These are phyloP conservation scores for Caenorhabditis sinica DNA, from an alignment of 2,888 invertebrate species.

Conservation along the genomic window DNA sequence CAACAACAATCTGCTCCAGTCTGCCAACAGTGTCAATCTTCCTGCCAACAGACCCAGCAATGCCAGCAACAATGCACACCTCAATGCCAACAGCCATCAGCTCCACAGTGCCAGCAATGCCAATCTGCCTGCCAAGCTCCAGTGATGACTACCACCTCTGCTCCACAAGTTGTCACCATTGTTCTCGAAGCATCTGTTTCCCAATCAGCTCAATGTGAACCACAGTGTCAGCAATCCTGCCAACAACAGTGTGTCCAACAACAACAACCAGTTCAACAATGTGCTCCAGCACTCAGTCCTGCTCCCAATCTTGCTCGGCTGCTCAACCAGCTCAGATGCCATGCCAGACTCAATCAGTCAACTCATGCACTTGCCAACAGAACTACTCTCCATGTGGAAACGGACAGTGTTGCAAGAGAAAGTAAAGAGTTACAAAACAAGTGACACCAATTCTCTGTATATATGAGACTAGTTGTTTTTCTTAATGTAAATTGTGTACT, in stretches of 20 bases:
- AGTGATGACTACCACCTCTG: conserved; percentile 43
- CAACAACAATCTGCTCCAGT: conserved; percentile 50
- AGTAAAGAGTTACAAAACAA: conserved; percentile 34
- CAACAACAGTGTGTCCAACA: conserved; percentile 71
- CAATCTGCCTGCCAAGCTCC: conserved; percentile 58
- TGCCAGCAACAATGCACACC: conserved; percentile 58
- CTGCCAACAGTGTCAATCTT: conserved; percentile 51
- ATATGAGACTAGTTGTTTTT: conserved; percentile 37
- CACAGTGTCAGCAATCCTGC: conserved; percentile 71
- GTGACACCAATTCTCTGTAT: conserved; percentile 39
- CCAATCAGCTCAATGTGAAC: conserved; percentile 67
- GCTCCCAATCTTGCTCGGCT: conserved; percentile 58
- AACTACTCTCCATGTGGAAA: conserved; percentile 71
- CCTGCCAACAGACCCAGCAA: conserved; percentile 49
- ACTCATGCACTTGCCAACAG: conserved; percentile 62
- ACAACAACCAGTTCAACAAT: conserved; percentile 70
- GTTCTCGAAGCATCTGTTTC: conserved; percentile 63
- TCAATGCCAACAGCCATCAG: conserved; percentile 44
- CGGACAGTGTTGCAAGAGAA: conserved; percentile 71
- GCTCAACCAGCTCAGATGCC: conserved; percentile 66
- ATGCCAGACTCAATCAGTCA: conserved; percentile 61
- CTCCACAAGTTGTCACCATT: conserved; percentile 63
- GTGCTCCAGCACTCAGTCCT: conserved; percentile 68
- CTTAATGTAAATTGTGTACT: conserved; percentile 14
- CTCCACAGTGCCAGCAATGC: conserved; percentile 58